A percentile compares a stretch with the other conserved stretches of the same genome.
phyloP scores from a whole-genome alignment of 2,797 vertebrate species.

The Brachyrhaphis roseni region DNA sequence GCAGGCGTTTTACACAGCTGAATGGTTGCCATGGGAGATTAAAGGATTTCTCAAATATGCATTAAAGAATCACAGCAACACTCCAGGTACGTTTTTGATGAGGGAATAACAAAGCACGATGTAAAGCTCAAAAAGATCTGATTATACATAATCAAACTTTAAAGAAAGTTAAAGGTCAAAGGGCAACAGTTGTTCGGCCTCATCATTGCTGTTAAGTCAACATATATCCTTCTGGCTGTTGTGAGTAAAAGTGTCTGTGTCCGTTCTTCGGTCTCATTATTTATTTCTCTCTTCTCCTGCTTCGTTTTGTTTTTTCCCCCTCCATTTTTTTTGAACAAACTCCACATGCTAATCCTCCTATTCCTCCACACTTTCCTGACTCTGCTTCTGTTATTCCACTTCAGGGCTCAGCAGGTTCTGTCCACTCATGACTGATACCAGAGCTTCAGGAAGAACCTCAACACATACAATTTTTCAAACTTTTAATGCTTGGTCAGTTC shows the following conservation, averaged over 20 bases:
- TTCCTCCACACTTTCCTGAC: constrained; percentile 23
- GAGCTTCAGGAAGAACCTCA: constrained; percentile 35
- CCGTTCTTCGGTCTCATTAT: neutral
- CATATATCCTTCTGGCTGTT: neutral
- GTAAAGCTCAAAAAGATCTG: no score
- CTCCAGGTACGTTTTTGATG: no score
- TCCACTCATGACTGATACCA: constrained; percentile 69
- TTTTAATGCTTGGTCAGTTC: constrained; percentile 43
- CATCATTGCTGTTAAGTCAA: neutral
- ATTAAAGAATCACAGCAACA: no score
- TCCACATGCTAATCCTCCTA: neutral
- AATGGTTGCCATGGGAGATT: no score
- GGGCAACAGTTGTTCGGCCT: neutral
- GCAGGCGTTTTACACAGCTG: no score
- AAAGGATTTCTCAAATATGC: no score
- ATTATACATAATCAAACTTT: neutral
- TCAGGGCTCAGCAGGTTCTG: constrained; percentile 47
- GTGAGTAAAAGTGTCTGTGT: neutral
- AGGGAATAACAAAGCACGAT: no score
- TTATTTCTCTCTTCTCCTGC: neutral
- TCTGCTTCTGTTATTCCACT: constrained; percentile 19
- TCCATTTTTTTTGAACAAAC: neutral
- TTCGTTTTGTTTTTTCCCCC: neutral
- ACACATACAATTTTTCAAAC: constrained; percentile 29
- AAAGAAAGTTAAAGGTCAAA: neutral